Conservation (phyloP, 1,140 invertebrate genomes). For the Euglossa dilemma region DNA sequence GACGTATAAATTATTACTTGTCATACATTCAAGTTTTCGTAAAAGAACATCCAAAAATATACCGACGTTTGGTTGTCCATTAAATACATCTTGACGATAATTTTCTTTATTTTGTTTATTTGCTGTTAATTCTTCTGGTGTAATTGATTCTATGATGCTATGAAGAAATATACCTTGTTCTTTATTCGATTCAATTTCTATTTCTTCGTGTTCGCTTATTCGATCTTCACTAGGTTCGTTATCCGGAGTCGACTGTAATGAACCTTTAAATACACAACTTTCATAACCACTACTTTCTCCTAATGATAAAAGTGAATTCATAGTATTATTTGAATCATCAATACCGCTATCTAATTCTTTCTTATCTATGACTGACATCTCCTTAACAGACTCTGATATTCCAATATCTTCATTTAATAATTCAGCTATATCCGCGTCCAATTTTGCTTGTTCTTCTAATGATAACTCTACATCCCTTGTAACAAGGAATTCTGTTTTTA, state of each 20-base stretch:
- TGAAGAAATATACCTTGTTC: conserved; percentile 33
- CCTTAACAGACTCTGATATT: conserved; percentile 22
- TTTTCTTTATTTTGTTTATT: conserved; percentile 62
- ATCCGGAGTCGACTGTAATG: conserved; percentile 76
- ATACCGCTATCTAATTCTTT: conserved; percentile 66
- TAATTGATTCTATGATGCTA: conserved; percentile 22
- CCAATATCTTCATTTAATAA: conserved; percentile 74
- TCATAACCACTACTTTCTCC: conserved; percentile 93
- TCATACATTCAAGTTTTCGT: conserved; percentile 91
- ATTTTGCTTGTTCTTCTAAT: conserved; percentile 72
- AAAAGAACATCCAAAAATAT: conserved; percentile 92
- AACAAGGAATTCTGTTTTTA: conserved; percentile 7
- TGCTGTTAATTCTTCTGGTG: conserved; percentile 33
- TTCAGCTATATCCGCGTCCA: conserved; percentile 79
- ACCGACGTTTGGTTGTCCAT: conserved; percentile 77
- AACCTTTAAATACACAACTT: conserved; percentile 88
- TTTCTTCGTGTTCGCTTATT: conserved; percentile 81
- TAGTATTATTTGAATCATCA: conserved; percentile 70
- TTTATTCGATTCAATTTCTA: conserved; percentile 56
- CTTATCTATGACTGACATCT: conserved; percentile 55
- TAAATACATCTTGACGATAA: conserved; percentile 69
- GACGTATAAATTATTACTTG: conserved; percentile 92
- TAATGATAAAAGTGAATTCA: conserved; percentile 85
- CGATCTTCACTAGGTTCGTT: conserved; percentile 72
- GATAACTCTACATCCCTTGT: conserved; percentile 50